Percentiles rank a stretch among this genome's conserved stretches.
These are phyloP conservation scores for Anniella stebbinsi DNA, from an alignment of 2,797 vertebrate genomes.

Conservation along the genomic window DNA sequence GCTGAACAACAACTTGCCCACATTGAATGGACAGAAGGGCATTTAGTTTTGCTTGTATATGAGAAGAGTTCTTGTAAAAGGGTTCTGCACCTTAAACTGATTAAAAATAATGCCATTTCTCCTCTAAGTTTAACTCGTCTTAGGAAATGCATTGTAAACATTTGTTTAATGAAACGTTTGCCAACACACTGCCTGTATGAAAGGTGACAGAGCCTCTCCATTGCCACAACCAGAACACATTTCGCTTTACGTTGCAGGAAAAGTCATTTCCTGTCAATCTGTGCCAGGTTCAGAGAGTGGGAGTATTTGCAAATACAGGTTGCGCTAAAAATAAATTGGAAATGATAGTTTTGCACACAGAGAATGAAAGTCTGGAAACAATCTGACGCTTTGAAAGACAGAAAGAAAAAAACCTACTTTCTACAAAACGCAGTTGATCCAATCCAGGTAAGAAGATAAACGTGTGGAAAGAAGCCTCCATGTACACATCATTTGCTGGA, in stretches of 20 bases:
- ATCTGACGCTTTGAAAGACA: background rate
- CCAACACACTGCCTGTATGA: conserved; percentile 22
- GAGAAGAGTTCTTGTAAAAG: background rate
- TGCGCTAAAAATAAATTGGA: conserved; percentile 63
- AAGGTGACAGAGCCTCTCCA: rapidly evolving
- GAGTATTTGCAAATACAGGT: conserved; percentile 55
- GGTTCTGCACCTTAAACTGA: background rate
- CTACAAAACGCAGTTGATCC: background rate
- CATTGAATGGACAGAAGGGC: background rate
- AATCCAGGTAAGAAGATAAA: background rate
- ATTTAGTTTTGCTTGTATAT: background rate
- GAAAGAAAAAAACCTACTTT: background rate
- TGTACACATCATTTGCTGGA: background rate
- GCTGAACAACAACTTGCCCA: too few species aligned
- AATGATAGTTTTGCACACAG: background rate
- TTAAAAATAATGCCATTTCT: background rate
- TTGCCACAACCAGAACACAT: background rate
- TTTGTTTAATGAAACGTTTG: conserved; percentile 4
- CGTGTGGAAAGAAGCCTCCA: too few species aligned
- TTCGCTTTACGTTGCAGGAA: conserved; percentile 42
- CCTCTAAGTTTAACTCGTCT: background rate
- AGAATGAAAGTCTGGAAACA: conserved; percentile 2
- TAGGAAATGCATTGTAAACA: background rate
- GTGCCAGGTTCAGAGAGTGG: conserved; percentile 12
- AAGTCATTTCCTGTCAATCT: conserved; percentile 59